Base-by-base conservation (phyloP, 2,113 vertebrate genomes). In the Anhinga anhinga region DNA sequence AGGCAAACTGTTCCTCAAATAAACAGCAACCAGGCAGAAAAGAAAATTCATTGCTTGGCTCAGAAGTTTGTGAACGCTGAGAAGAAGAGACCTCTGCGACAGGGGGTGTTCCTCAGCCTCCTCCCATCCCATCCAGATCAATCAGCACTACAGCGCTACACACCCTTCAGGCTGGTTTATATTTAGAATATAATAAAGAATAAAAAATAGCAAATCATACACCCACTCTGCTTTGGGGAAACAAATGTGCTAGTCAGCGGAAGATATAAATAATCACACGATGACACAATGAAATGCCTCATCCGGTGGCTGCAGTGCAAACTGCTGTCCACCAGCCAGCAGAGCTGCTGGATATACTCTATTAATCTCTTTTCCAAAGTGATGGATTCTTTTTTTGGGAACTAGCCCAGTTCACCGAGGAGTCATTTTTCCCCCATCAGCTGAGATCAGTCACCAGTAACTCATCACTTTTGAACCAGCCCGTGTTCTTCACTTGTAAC, bases 161-260 rank as follows among this genome's bases (percentile, higher is more conserved):
- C 92, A 92, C 90, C 92, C 94, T 96, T 92, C 72, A 42, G 63
- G 49, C 16, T 53, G n/a, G 21, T 82, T 92, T 97, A 96, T 97
- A 96, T 97, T 97, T 97, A 97, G 94, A 95, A 77, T n/a, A 86
- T 86, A 92, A 94, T 95, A 95, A 90, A 95, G 91, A 88, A 94
- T 96, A 94, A 97, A 97, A 97, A 96, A 95, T 81, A 90, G 92
- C 66, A 65, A 86, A 77, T 92, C 73, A 77, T 93, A 97, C 89
- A 80, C 72, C 86, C 95, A 63, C 71, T 94, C 82, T 71, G 45
- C 77, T 95, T 91, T 74, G 83, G 78, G 86, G 88, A 95, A 97
- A 74, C 78, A 92, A 93, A 90, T 89, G 85, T 88, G 78, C 94
- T 95, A 93, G 72, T 93, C 71, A 91, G 74, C 61, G 73, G 93